Evolutionary conservation across 2,888 invertebrate genomes (phyloP).

Genomic region (Drosophila testacea): DNA sequence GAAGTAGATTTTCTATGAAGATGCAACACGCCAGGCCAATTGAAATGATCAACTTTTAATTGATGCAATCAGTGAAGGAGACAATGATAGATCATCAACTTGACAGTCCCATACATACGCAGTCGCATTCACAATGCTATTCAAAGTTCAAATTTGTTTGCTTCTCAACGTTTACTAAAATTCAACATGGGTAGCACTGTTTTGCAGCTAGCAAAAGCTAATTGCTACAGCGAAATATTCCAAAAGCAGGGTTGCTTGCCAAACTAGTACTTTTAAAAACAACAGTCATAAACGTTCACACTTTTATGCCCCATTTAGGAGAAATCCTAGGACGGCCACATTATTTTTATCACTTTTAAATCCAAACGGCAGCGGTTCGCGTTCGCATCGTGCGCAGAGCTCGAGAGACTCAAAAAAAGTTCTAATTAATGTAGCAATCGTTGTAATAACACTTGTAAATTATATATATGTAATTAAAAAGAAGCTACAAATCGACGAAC

Average conservation of each 20-base stretch:
- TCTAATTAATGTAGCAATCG: slow-evolving; percentile 48
- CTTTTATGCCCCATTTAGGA: not conserved
- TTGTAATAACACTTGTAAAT: slow-evolving; percentile 36
- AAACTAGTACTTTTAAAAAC: not conserved
- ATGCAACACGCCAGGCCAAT: slow-evolving; percentile 55
- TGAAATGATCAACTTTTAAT: slow-evolving; percentile 74
- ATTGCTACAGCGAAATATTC: slow-evolving; percentile 6
- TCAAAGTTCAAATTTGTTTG: not conserved
- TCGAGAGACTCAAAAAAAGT: slow-evolving; percentile 39
- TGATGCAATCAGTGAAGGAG: slow-evolving; percentile 65
- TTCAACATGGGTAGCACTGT: slow-evolving; percentile 31
- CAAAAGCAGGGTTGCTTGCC: not conserved
- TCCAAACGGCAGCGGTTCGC: slow-evolving; percentile 75
- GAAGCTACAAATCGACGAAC: slow-evolving; percentile 14
- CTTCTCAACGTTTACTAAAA: too few species aligned
- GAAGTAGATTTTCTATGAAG: slow-evolving; percentile 31
- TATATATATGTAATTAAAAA: slow-evolving; percentile 51
- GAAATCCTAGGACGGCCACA: slow-evolving; percentile 25
- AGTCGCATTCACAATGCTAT: not conserved
- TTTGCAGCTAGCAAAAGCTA: slow-evolving; percentile 15
- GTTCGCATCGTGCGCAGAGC: slow-evolving; percentile 61
- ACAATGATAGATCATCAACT: slow-evolving; percentile 37
- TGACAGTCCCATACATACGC: too few species aligned
- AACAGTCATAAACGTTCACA: slow-evolving; percentile 9
- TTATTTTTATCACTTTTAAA: slow-evolving; percentile 77